Percentiles rank a stretch among this genome's conserved stretches.
phyloP scores from a whole-genome alignment of 2,797 vertebrate genomes.

The Brachyalestes nurse region DNA sequence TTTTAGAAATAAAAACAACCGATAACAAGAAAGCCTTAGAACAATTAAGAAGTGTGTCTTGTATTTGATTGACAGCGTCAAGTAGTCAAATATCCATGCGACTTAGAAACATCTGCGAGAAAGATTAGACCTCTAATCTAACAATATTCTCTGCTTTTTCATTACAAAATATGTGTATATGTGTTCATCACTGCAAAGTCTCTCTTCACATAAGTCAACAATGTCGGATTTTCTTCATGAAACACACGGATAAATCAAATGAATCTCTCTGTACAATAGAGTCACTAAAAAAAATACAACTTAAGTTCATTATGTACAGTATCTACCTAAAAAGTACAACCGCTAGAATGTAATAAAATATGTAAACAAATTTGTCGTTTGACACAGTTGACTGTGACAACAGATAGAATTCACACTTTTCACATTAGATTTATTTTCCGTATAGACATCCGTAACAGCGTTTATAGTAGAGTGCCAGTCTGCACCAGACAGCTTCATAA shows the following conservation, averaged over 20 bases:
- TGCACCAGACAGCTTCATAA: constrained; percentile 78
- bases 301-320: constrained; percentile 78
- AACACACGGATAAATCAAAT: constrained; percentile 79
- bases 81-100: constrained; percentile 96
- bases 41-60: constrained; percentile 83
- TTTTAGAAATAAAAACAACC: constrained; percentile 77
- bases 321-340: constrained; percentile 86
- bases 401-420: constrained; percentile 84
- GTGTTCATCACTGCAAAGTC: constrained; percentile 81
- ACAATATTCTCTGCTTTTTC: constrained; percentile 84
- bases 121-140: constrained; percentile 93
- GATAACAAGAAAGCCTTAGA: constrained; percentile 85
- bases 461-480: constrained; percentile 79
- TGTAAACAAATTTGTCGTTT: constrained; percentile 83
- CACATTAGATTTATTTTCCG: constrained; percentile 84
- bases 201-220: constrained; percentile 75
- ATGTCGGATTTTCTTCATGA: constrained; percentile 76
- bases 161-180: constrained; percentile 80
- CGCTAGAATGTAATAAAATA: constrained; percentile 86
- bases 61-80: constrained; percentile 87
- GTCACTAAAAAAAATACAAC: constrained; percentile 85
- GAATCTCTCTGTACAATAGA: constrained; percentile 82
- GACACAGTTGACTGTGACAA: constrained; percentile 85
- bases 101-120: constrained; percentile 92
- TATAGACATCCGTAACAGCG: constrained; percentile 84